phyloP scores from a whole-genome alignment of 2,113 vertebrate species.

The Zosterops borbonicus region DNA sequence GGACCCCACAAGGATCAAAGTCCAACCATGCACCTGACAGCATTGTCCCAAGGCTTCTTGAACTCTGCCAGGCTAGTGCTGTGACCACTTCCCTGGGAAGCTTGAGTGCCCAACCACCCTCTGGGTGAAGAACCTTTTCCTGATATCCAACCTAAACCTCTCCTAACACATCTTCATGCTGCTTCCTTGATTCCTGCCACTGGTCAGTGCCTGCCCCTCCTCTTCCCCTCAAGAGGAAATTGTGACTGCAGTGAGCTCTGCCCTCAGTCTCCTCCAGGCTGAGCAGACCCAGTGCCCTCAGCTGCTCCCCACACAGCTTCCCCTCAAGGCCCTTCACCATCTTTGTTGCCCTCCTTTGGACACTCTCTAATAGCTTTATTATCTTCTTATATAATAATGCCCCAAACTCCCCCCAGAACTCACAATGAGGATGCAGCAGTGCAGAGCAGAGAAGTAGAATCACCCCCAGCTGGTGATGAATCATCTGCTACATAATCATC shows the following conservation, averaged over 20 bases:
- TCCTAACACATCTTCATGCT: neutral
- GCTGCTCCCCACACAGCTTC: neutral
- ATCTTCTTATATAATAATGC: neutral
- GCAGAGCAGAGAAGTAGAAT: neutral
- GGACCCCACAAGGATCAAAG: neutral
- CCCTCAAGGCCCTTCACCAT: neutral
- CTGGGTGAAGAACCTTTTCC: neutral
- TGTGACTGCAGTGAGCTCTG: neutral
- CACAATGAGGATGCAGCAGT: neutral
- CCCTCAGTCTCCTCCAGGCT: neutral
- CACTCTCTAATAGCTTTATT: neutral
- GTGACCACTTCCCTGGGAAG: neutral
- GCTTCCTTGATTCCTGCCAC: neutral
- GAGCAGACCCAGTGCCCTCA: neutral
- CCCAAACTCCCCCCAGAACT: neutral
- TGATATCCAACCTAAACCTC: neutral
- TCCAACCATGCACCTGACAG: neutral
- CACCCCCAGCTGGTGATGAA: rapidly evolving
- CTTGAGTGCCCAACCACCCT: rapidly evolving
- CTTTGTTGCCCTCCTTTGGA: neutral
- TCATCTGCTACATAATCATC: neutral
- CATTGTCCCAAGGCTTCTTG: neutral
- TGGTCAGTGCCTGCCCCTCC: neutral
- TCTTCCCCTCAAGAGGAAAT: rapidly evolving
- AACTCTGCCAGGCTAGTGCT: neutral